Percentiles rank a stretch among this genome's conserved stretches.
phyloP scores from a whole-genome alignment of 2,113 vertebrate species.

The Saccopteryx bilineata region DNA sequence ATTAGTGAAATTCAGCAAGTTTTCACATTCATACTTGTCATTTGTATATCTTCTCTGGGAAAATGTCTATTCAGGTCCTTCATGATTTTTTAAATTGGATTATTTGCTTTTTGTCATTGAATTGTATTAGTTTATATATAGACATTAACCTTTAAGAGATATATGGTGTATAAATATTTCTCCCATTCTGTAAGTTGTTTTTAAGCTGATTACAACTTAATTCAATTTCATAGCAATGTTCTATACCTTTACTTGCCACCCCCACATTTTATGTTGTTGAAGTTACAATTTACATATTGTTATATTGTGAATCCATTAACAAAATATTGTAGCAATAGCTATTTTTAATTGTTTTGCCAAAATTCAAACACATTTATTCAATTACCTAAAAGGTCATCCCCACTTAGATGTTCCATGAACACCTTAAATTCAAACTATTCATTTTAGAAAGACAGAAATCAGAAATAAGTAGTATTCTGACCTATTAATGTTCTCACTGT shows the following conservation, averaged over 20 bases:
- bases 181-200: background rate
- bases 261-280: background rate
- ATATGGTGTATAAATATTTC: background rate
- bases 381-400: background rate
- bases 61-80: background rate
- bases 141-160: background rate
- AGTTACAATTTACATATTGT: background rate
- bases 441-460: background rate
- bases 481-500: background rate
- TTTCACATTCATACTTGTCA: background rate
- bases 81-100: background rate
- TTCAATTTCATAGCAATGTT: background rate
- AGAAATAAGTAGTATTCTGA: background rate
- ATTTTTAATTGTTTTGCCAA: background rate
- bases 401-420: background rate
- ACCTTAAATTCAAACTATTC: background rate
- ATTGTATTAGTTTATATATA: background rate
- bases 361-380: background rate
- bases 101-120: background rate
- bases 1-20: background rate
- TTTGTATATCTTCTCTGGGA: background rate
- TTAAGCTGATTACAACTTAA: background rate
- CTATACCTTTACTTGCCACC: background rate
- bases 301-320: background rate
- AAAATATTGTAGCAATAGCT: background rate